Evolutionary conservation across 1,140 invertebrate species (phyloP).

Genomic region (Aphelenchoides fujianensis): DNA sequence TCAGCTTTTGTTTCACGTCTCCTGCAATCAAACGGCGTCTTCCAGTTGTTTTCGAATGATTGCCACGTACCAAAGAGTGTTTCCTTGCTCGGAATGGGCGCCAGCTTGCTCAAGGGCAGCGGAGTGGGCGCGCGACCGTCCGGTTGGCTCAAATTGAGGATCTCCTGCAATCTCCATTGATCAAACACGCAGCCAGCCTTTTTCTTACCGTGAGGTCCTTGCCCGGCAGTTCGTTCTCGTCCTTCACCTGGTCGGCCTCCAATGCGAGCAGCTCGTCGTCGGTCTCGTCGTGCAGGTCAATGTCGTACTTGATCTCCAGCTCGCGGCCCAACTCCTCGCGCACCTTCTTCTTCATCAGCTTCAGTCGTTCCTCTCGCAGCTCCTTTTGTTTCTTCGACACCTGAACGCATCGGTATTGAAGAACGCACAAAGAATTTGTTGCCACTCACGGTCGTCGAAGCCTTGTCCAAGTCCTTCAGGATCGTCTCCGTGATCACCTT

Average conservation of each 20-base stretch:
- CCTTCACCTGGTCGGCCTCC: constrained; percentile 51
- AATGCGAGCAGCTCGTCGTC: constrained; percentile 53
- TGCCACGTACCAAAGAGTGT: constrained; percentile 46
- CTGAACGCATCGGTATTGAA: not conserved
- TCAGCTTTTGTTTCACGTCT: constrained; percentile 52
- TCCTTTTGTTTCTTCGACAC: constrained; percentile 43
- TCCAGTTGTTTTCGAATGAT: too few relatives aligned
- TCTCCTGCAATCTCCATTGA: constrained; percentile 34
- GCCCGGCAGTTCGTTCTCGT: constrained; percentile 48
- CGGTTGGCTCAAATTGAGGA: constrained; percentile 48
- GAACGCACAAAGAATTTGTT: constrained; percentile 7
- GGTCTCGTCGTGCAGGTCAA: constrained; percentile 39
- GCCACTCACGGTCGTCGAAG: constrained; percentile 48
- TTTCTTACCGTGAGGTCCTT: constrained; percentile 42
- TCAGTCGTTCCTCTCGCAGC: constrained; percentile 51
- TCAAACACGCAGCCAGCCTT: not conserved
- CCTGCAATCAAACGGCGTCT: too few relatives aligned
- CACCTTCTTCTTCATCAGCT: constrained; percentile 55
- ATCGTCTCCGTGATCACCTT: constrained; percentile 63
- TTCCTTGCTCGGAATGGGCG: constrained; percentile 52
- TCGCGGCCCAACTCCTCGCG: constrained; percentile 44
- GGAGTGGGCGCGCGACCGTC: constrained; percentile 44
- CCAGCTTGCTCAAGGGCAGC: constrained; percentile 42
- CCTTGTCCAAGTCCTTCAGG: constrained; percentile 58
- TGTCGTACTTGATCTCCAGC: constrained; percentile 41